These are phyloP conservation scores for Himalopsyche japonica DNA, from an alignment of 2,888 invertebrate species.

Conservation along the genomic window DNA sequence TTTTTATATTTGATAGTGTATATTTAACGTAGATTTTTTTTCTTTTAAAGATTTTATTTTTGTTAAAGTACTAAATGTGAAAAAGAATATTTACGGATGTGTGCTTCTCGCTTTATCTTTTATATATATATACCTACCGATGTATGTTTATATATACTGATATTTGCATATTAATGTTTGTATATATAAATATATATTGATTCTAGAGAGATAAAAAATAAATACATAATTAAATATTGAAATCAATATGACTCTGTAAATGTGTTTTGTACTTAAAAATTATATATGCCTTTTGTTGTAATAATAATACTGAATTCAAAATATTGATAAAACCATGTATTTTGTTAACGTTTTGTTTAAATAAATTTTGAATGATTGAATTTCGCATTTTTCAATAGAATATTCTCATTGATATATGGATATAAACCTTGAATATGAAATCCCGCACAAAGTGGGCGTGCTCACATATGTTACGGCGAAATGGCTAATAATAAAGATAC, in stretches of 20 bases:
- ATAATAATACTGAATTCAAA: constrained; percentile 19
- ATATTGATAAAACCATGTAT: constrained; percentile 24
- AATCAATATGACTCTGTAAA: not conserved
- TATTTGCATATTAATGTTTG: not conserved
- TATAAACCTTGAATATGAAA: constrained; percentile 11
- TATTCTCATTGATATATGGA: constrained; percentile 16
- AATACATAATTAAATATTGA: not conserved
- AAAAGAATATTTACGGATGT: constrained; percentile 12
- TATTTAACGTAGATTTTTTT: not conserved
- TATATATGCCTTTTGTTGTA: constrained; percentile 12
- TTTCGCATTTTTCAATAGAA: constrained; percentile 38
- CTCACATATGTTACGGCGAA: constrained; percentile 11
- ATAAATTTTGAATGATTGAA: constrained; percentile 39
- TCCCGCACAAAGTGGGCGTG: not conserved
- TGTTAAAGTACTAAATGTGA: constrained; percentile 6
- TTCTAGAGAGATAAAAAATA: not conserved
- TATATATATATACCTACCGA: not conserved
- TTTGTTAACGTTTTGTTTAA: constrained; percentile 34
- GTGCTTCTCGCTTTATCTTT: constrained; percentile 11
- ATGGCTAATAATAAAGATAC: not conserved
- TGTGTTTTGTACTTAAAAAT: constrained; percentile 7
- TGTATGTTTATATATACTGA: constrained; percentile 4
- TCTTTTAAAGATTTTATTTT: constrained; percentile 6
- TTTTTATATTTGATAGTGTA: constrained; percentile 4
- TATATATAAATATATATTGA: not conserved